These are phyloP conservation scores for Cephus pygmeus DNA, from an alignment of 2,888 invertebrate genomes.

Conservation along the genomic window DNA sequence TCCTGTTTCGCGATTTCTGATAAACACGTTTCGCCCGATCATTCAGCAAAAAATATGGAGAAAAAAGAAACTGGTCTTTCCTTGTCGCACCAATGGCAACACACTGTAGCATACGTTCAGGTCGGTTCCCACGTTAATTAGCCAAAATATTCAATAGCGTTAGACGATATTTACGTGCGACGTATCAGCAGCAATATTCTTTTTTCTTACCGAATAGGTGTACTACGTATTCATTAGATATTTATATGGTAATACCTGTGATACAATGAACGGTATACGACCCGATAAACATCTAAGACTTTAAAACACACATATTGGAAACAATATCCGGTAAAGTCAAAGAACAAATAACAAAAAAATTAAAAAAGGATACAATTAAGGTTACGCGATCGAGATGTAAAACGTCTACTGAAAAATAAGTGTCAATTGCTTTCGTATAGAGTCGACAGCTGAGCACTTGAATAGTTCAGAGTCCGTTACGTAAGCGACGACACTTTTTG, in stretches of 20 bases:
- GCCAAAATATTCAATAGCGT: background rate
- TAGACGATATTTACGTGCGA: background rate
- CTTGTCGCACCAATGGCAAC: conserved; percentile 13
- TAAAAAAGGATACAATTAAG: background rate
- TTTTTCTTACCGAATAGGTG: background rate
- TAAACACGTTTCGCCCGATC: conserved; percentile 32
- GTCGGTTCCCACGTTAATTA: conserved; percentile 12
- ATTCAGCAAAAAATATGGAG: conserved; percentile 15
- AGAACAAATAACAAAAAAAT: background rate
- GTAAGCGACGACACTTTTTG: background rate
- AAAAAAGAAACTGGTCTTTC: conserved; percentile 29
- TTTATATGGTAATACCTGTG: background rate
- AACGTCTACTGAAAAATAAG: background rate
- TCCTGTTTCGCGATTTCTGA: conserved; percentile 25
- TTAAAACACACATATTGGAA: background rate
- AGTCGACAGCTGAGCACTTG: background rate
- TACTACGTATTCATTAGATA: background rate
- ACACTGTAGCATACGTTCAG: background rate
- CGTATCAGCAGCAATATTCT: background rate
- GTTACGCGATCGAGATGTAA: background rate
- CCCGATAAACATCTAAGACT: background rate
- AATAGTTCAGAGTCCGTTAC: background rate
- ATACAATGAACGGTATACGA: background rate
- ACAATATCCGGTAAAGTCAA: background rate
- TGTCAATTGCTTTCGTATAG: background rate